Evolutionary conservation across 35 echinoderm and acorn worm species (phyloP), one percentile per base, ranked within the genome.

Genomic region (Apostichopus californicus): DNA sequence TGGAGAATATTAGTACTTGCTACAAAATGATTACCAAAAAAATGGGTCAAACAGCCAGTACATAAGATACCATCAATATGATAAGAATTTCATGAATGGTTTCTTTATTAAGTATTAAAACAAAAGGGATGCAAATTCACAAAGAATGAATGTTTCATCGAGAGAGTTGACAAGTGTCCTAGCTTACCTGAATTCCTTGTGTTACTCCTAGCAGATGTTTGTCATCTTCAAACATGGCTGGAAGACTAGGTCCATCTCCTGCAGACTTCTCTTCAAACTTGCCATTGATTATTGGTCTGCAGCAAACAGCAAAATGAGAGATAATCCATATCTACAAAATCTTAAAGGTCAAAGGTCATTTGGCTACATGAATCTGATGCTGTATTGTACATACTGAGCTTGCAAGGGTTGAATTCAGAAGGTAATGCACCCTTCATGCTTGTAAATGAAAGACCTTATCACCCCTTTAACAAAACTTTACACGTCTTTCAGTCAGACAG

Each of bases 171-270:
- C 2, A 46, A 46, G 34, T 46, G 34, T 46, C 34, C 34, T 46
- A 3, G 91, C 94, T 95, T 91, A 98, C 96, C 77, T 87, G 93
- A 54, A 98, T 95, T 73, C 94, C 94, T 78, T 93, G 91, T 56
- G 95, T 93, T 83, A 98, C 94, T 13, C 94, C 95, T 54, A 94
- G 85, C 61, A 98, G 75, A 86, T 98, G 97, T 89, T 96, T 98
- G 73, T 98, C 97, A 93, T 98, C 97, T 84, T 98, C 97, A 96
- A 98, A 98, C 97, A 98, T 98, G 2, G 94, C 90, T 13, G 87
- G 80, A 55, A 98, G 93, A 93, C 97, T 96, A 72, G 97, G 97
- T 28, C 97, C 97, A 94, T 98, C 97, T 55, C 97, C 97, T 23
- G 94, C 92, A 66, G 93, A 96, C 91, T 98, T 98, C 80, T 98